Base-by-base conservation (phyloP, 1,140 invertebrate species). In the Diabrotica virgifera region DNA sequence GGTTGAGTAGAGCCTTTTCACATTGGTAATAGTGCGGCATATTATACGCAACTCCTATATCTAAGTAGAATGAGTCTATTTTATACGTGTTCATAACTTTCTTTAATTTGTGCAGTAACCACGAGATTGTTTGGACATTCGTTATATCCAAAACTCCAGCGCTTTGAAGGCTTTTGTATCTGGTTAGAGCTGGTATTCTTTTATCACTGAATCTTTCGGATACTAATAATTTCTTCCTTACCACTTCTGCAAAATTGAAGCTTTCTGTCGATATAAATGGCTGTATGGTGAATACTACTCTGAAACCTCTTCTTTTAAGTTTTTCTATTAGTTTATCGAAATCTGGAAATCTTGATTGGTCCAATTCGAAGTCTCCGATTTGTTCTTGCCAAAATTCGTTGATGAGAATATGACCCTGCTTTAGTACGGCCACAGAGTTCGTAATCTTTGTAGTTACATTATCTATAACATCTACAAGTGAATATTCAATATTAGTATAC, bases 21-120 rank as follows among this genome's bases (percentile, higher is more conserved):
- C 88, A 90, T 68, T 90, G 85, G 75, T 93, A 94, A 75, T 93
- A 93, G 67, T 90, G 86, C 0, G 95, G 95, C 80, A 97, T 86
- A 71, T 93, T 92, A 54, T 91, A 89, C 0, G 91, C 89, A 5
- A 92, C 93, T 0, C 95, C 95, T 35, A 95, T 82, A 74, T 97
- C 95, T 53, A 97, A 84, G 71, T 92, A 96, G 76, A 96, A 96
- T 0, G 93, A 90, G 73, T 95, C 90, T 6, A 98, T 90, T 36
- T 90, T 85, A 66, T 92, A 94, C 38, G 87, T 85, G 2, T 85
- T 82, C 35, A 88, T 85, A 0, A 97, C 79, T 2, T 81, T 78
- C 67, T 89, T 84, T 1, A 97, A 78, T 75, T 93, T 90, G 35
- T 85, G 81, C 5, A 89, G 76, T 13, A 95, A 82, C 95, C 95